Base-by-base conservation (phyloP, 2,888 invertebrate species). In the Zhuqinia jingwanae region DNA sequence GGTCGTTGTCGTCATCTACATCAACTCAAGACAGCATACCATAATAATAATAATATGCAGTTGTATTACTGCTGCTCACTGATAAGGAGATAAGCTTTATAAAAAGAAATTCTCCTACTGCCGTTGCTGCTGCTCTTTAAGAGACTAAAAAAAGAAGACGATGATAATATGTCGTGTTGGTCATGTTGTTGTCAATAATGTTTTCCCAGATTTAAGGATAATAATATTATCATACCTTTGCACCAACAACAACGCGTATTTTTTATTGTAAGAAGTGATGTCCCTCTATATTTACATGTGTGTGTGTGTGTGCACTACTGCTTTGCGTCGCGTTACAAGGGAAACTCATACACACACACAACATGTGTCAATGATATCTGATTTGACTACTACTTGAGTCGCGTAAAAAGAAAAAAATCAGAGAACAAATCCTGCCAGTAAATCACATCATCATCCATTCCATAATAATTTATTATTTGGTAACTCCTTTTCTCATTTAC, bases 341-440 rank as follows among this genome's bases (percentile, higher is more conserved):
- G n/a, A n/a, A n/a, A 50, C 30, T n/a, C 30, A 27, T 15, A 17
- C 63, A 65, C 36, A 47, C n/a, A 42, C 42, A 65, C 8, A 10
- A 65, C 65, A 73, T 50, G 73, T 73, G 73, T 47, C 73, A 73
- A 53, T 63, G 63, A 63, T 73, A 27, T 73, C 50, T 36, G n/a
- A 68, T 27, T 30, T 47, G 36, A 36, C 36, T 36, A n/a, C n/a
- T n/a, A n/a, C n/a, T n/a, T n/a, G n/a, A n/a, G n/a, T n/a, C n/a
- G n/a, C n/a, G n/a, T n/a, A n/a, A n/a, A n/a, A 8, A 36, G 36
- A 50, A 50, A 50, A 50, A 53, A 25, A 30, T 8, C n/a, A n/a
- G n/a, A n/a, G 10, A 47, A 30, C n/a, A 36, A 73, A 47, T 70
- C 70, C 70, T 70, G 70, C 73, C 73, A 73, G 50, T 50, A 15